These are phyloP conservation scores for Atractosteus spatula DNA, from an alignment of 2,113 vertebrate species.

Conservation along the genomic window DNA sequence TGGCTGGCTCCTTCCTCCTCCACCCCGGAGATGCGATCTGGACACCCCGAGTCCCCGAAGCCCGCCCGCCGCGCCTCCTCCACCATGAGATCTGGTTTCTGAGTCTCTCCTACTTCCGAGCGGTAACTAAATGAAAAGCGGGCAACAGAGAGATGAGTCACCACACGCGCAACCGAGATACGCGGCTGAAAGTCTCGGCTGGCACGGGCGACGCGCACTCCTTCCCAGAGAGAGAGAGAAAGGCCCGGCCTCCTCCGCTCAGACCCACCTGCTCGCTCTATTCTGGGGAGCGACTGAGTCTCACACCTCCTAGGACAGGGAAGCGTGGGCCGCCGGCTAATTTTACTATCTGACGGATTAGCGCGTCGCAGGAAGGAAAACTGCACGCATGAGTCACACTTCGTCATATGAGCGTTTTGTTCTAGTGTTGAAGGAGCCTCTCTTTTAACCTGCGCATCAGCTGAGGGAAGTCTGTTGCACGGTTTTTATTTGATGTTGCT, in stretches of 20 bases:
- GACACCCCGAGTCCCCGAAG: too few relatives aligned
- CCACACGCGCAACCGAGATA: not conserved
- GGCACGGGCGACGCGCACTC: not conserved
- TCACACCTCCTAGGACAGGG: not conserved
- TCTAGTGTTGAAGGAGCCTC: not conserved
- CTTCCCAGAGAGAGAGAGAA: constrained; percentile 9
- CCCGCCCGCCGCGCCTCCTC: too few relatives aligned
- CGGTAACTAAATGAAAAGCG: not conserved
- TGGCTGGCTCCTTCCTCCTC: too few relatives aligned
- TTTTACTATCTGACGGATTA: constrained; percentile 10
- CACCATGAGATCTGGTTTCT: not conserved
- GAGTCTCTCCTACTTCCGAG: constrained; percentile 13
- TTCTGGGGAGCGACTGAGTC: constrained; percentile 18
- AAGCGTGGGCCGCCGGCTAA: not conserved
- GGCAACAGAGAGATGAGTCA: constrained; percentile 27
- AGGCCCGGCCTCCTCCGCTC: constrained; percentile 12
- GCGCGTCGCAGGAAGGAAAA: not conserved
- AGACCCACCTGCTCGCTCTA: constrained; percentile 12
- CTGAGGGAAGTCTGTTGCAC: too few relatives aligned
- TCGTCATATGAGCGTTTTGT: not conserved
- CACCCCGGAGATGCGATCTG: too few relatives aligned
- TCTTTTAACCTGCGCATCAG: not conserved
- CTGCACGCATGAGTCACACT: too few relatives aligned
- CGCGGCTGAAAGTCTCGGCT: constrained; percentile 4
- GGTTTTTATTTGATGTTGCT: not conserved